Percentiles rank a stretch among this genome's conserved stretches.
These are phyloP conservation scores for Catocala nupta DNA, from an alignment of 2,888 invertebrate genomes.

Conservation along the genomic window DNA sequence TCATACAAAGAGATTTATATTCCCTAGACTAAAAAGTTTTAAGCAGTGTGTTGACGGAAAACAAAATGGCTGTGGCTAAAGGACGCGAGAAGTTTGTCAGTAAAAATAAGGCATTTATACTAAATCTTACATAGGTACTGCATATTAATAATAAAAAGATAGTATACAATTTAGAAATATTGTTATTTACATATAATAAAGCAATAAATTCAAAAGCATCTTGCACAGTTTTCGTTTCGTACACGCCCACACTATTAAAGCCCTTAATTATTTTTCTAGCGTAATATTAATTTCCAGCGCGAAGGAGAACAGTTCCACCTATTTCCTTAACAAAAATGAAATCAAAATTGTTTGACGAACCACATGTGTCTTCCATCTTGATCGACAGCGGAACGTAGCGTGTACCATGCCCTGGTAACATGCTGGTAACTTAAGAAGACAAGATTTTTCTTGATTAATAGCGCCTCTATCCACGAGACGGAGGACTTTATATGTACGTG, in stretches of 20 bases:
- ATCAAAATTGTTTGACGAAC: conserved; percentile 17
- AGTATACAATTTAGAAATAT: too few species aligned
- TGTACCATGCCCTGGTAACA: too few species aligned
- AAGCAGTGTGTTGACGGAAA: conserved; percentile 12
- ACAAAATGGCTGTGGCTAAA: conserved; percentile 16
- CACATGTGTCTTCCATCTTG: neutral
- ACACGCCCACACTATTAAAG: conserved; percentile 22
- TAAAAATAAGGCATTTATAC: too few species aligned
- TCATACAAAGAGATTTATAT: too few species aligned
- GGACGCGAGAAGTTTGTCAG: conserved; percentile 7
- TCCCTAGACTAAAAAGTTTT: conserved; percentile 15
- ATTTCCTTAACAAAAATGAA: conserved; percentile 17
- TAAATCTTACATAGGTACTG: too few species aligned
- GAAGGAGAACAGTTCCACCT: conserved; percentile 17
- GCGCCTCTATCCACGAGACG: too few species aligned
- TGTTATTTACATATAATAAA: too few species aligned
- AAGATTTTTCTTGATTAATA: too few species aligned
- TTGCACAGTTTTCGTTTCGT: conserved; percentile 20
- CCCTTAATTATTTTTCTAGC: conserved; percentile 20
- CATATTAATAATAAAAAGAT: too few species aligned
- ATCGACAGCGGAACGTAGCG: neutral
- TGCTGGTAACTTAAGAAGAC: too few species aligned
- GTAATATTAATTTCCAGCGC: conserved; percentile 18
- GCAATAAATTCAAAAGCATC: neutral
- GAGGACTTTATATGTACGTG: too few species aligned